These are phyloP conservation scores for Danio choprae DNA, from an alignment of 2,797 vertebrate species.

Conservation along the genomic window DNA sequence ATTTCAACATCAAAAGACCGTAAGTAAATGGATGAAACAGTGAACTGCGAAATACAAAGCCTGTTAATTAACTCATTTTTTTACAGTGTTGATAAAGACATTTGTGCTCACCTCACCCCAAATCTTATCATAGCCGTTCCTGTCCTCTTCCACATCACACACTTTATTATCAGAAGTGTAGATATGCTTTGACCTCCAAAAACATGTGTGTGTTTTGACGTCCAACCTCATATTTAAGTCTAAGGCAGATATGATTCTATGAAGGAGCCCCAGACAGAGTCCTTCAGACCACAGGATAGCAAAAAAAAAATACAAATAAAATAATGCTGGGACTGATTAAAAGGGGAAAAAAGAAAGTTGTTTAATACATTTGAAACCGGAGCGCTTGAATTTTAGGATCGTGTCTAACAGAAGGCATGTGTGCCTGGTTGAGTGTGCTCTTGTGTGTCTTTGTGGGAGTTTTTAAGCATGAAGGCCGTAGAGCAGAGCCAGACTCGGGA, in stretches of 20 bases:
- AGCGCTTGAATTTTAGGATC: background rate
- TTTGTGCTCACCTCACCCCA: constrained; percentile 7
- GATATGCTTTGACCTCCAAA: constrained; percentile 44
- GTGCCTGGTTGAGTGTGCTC: constrained; percentile 7
- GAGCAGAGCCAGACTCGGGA: constrained; percentile 68
- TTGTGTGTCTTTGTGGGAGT: constrained; percentile 52
- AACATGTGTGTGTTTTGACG: constrained; percentile 6
- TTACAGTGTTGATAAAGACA: background rate
- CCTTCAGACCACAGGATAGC: background rate
- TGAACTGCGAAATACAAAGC: background rate
- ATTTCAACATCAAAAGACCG: too few species aligned
- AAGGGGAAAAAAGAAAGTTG: background rate
- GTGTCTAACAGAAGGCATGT: constrained; percentile 14
- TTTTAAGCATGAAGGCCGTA: constrained; percentile 69
- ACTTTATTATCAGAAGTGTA: constrained; percentile 25
- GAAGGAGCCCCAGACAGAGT: background rate
- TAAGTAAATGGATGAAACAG: background rate
- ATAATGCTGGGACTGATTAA: background rate
- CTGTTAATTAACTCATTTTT: too few species aligned
- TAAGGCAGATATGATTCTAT: background rate
- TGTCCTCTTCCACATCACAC: constrained; percentile 32
- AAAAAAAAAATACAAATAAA: background rate
- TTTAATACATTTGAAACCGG: background rate
- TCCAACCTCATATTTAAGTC: constrained; percentile 14
- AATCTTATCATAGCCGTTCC: constrained; percentile 14